Evolutionary conservation across 1,140 invertebrate species (phyloP).

Genomic region (Philotrypesis tridentata): DNA sequence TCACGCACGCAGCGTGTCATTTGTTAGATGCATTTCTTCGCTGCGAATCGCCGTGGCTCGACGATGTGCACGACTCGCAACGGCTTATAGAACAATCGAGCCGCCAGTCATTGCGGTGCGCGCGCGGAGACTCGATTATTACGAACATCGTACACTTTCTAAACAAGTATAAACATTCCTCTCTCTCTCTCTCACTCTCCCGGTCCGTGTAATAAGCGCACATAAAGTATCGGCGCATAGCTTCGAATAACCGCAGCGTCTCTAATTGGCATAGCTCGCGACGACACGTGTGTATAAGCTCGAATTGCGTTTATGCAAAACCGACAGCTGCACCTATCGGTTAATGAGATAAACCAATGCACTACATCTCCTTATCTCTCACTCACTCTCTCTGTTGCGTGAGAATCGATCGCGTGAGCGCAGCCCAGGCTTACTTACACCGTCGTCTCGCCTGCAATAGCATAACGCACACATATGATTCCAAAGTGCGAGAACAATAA

Average conservation of each 20-base stretch:
- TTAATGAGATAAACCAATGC: slow-evolving; percentile 16
- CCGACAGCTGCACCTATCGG: background rate
- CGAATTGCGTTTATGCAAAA: background rate
- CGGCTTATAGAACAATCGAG: too few relatives aligned
- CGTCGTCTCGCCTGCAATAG: background rate
- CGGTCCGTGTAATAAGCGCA: too few relatives aligned
- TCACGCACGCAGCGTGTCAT: background rate
- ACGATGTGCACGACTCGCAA: too few relatives aligned
- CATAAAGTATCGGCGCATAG: background rate
- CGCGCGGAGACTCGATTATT: background rate
- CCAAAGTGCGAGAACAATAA: background rate
- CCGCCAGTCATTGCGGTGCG: background rate
- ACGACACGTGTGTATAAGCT: background rate
- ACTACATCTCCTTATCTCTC: background rate
- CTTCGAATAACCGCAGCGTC: background rate
- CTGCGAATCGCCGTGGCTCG: background rate
- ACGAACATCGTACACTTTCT: slow-evolving; percentile 10
- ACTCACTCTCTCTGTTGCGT: background rate
- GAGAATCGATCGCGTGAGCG: background rate
- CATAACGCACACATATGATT: background rate
- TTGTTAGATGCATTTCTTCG: background rate
- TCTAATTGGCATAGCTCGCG: slow-evolving; percentile 12
- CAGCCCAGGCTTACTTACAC: background rate
- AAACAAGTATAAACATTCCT: background rate
- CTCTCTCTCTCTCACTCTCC: too few relatives aligned